Evolutionary conservation across 2,113 vertebrate species (phyloP).

Genomic region (Orycteropus afer): DNA sequence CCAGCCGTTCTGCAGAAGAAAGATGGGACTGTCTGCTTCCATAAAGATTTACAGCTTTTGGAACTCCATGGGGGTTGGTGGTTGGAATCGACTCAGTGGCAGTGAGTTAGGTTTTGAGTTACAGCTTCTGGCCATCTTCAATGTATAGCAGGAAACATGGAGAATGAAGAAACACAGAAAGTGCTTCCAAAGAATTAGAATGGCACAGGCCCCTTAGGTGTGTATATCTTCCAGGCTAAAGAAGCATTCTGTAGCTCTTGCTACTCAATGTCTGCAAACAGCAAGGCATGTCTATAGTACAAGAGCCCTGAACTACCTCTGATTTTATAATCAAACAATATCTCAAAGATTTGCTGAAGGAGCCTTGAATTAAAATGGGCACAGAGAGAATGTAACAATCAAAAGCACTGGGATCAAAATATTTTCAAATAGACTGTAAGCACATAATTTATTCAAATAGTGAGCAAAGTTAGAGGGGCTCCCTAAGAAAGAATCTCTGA

Average conservation of each 20-base stretch:
- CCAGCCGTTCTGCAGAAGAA: too few relatives aligned
- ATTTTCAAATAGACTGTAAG: constrained; percentile 24
- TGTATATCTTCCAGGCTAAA: neutral
- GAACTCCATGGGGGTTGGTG: too few relatives aligned
- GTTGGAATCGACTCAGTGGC: too few relatives aligned
- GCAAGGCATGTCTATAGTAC: neutral
- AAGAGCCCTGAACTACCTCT: neutral
- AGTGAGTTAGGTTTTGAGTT: too few relatives aligned
- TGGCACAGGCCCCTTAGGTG: neutral
- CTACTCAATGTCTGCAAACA: neutral
- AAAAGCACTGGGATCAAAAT: neutral
- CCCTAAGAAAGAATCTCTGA: neutral
- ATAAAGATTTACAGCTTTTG: too few relatives aligned
- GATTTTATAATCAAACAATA: neutral
- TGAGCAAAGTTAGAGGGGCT: neutral
- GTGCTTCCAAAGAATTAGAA: neutral
- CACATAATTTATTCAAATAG: neutral
- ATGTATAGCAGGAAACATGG: neutral
- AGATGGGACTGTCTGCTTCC: too few relatives aligned
- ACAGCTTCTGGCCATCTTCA: neutral
- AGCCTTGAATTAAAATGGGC: neutral
- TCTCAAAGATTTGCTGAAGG: neutral
- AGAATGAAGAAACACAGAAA: constrained; percentile 2
- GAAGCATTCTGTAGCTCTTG: neutral
- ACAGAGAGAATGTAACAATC: neutral